Evolutionary conservation across 1,140 invertebrate species (phyloP).

Genomic region (Leptonema lineaticorne): DNA sequence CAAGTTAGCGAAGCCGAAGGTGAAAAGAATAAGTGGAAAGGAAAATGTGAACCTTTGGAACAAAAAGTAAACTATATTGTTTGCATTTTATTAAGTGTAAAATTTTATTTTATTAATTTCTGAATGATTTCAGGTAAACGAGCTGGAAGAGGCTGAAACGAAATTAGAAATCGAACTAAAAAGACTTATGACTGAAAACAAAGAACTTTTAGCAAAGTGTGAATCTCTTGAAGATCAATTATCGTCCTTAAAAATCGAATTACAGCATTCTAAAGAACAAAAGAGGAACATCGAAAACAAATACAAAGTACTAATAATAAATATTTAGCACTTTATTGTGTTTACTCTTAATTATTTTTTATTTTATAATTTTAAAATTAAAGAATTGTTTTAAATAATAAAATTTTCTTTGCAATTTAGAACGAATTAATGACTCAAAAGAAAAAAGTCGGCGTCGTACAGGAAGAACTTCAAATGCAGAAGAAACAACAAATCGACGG

Average conservation of each 20-base stretch:
- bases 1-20: slow-evolving; percentile 41
- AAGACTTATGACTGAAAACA: slow-evolving; percentile 56
- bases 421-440: slow-evolving; percentile 50
- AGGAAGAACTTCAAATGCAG: slow-evolving; percentile 51
- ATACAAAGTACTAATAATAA: slow-evolving; percentile 48
- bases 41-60: slow-evolving; percentile 49
- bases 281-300: slow-evolving; percentile 51
- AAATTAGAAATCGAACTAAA: slow-evolving; percentile 53
- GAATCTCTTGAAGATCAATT: slow-evolving; percentile 46
- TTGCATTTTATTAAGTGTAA: background rate
- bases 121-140: slow-evolving; percentile 40
- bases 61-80: slow-evolving; percentile 45
- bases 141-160: slow-evolving; percentile 58
- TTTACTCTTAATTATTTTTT: background rate
- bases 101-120: background rate
- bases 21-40: slow-evolving; percentile 50
- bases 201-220: slow-evolving; percentile 51
- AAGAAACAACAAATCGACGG: slow-evolving; percentile 52
- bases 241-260: slow-evolving; percentile 49
- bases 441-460: slow-evolving; percentile 49
- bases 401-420: slow-evolving; percentile 39
- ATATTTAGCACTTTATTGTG: background rate
- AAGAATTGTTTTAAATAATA: background rate
- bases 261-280: slow-evolving; percentile 56
- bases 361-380: no score